Evolutionary conservation across 2,888 invertebrate genomes (phyloP), one percentile per base, ranked within the genome.

Genomic region (Anthophora plumipes): DNA sequence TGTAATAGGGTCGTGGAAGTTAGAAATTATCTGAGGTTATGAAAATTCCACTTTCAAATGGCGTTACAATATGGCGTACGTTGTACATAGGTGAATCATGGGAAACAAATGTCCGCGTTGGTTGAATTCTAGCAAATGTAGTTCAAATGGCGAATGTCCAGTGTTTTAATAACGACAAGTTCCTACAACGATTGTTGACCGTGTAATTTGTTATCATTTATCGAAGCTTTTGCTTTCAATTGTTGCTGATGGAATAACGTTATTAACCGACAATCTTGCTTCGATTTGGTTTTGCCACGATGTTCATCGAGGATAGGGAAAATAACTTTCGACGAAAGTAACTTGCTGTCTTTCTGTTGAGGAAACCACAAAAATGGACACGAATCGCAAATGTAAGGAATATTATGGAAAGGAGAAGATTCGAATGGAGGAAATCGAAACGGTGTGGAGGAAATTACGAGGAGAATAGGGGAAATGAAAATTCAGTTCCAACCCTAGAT

Each of bases 181-280:
- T 75, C 59, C 60, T 69, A 54, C 22, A 70, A 46, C 37, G 66
- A 73, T 55, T 63, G 59, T 63, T 71, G 52, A 71, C 46, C 57
- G 31, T 31, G n/a, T 6, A 5, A 48, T 52, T 31, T 55, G 81
- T 80, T 64, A 43, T 64, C 41, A 43, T 71, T 71, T 71, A 52
- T 71, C 7, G 12, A 20, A 60, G 37, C 17, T 20, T 63, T 41
- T 54, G 41, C 9, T 43, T 68, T 20, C 31, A 31, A 46, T 46
- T 46, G 31, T 57, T 57, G 1, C 41, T 17, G n/a, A 14, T 9
- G 14, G 25, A 57, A 25, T 43, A 52, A 17, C 20, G 41, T 1
- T 31, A 31, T 31, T 31, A 31, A 31, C 31, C 20, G 43, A 68
- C 20, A 46, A 43, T 37, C 43, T 68, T 31, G 9, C 2, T 43